These are phyloP conservation scores for Labeo calbasu DNA, from an alignment of 2,797 vertebrate species.

Conservation along the genomic window DNA sequence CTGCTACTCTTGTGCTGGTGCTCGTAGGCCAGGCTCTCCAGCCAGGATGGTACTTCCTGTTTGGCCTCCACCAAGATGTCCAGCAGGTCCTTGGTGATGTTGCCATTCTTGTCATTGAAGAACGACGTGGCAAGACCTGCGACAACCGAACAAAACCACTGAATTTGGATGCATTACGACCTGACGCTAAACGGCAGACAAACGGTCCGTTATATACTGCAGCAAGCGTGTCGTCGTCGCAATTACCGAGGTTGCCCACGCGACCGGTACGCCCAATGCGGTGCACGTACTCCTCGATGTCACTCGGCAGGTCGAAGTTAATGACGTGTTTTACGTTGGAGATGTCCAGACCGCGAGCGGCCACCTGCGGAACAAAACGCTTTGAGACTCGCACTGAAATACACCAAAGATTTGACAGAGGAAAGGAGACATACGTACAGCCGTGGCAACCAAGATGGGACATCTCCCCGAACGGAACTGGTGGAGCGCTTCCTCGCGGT, in stretches of 20 bases:
- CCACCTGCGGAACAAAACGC: conserved; percentile 79
- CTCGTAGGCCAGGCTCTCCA: conserved; percentile 95
- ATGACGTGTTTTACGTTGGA: conserved; percentile 98
- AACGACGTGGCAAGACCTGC: conserved; percentile 98
- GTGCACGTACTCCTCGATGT: conserved; percentile 98
- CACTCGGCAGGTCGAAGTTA: conserved; percentile 97
- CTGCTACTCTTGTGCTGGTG: conserved; percentile 94
- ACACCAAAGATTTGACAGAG: no score
- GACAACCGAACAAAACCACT: conserved; percentile 77
- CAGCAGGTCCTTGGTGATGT: conserved; percentile 97
- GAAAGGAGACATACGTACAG: conserved; percentile 78
- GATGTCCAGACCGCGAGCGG: conserved; percentile 92
- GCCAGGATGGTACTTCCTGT: conserved; percentile 97
- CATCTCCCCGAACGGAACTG: conserved; percentile 97
- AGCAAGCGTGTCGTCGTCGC: not conserved
- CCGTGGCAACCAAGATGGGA: conserved; percentile 97
- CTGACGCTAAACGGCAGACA: not conserved
- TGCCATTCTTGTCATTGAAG: conserved; percentile 97
- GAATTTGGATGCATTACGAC: not conserved
- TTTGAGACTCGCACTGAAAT: not conserved
- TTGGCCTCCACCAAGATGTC: conserved; percentile 98
- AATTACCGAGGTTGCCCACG: conserved; percentile 94
- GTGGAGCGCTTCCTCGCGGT: conserved; percentile 94
- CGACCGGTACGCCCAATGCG: conserved; percentile 97
- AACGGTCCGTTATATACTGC: not conserved